Base-by-base conservation (phyloP, 2,888 invertebrate genomes). In the Metallyticus violacea region DNA sequence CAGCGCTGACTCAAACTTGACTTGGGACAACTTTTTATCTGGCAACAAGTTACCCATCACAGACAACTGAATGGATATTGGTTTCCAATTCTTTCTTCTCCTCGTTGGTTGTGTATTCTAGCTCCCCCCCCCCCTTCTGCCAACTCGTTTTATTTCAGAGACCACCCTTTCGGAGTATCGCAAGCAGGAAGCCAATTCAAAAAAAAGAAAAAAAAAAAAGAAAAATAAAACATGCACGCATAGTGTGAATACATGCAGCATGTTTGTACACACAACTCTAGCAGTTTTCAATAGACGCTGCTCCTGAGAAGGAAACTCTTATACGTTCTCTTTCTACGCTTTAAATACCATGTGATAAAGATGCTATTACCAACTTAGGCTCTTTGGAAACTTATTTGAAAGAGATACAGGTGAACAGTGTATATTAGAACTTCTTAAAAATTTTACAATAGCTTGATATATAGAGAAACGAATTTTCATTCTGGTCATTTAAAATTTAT, bases 1-100 rank as follows among this genome's bases (percentile, higher is more conserved):
- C n/a, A n/a, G n/a, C n/a, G n/a, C 40, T 15, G 82, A 82, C 82
- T 26, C 25, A 81, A 81, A 81, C 81, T 40, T 81, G 81, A 81
- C 40, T 81, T 7, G n/a, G 26, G 40, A 81, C 40, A 81, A 81
- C 4, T 82, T 76, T 82, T 82, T 76, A 82, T 82, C 26, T 25
- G 26, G 62, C 82, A 82, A 22, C 76, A 82, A 82, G 82, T 22
- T 82, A 76, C 76, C 26, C 82, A 27, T 76, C 82, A 76, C 76
- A 82, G 26, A 9, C 82, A 82, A 26, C 82, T 40, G 40, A 26
- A 76, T 40, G 82, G 76, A 82, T 82, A 82, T 82, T 82, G 82
- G 76, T 82, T 82, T 82, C 76, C 82, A 82, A 82, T 82, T 82
- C 82, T 27, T 82, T 26, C 76, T 26, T 26, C 4, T 82, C 76